Conservation (phyloP, 2,797 vertebrate genomes). For the Enteromius treurensis region DNA sequence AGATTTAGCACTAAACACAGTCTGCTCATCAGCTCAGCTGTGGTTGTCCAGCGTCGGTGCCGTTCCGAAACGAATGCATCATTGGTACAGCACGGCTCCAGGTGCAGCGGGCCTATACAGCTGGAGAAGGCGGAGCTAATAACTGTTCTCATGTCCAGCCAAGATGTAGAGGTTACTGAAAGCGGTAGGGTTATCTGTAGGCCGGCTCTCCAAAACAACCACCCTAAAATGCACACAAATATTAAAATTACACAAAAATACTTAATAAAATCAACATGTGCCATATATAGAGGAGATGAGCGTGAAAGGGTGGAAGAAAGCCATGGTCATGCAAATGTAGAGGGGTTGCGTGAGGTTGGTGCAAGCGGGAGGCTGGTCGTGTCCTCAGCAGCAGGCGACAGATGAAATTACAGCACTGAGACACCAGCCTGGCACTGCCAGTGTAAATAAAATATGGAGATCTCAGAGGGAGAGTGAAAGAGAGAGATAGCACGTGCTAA, state of each 20-base stretch:
- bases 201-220: slow-evolving; percentile 95
- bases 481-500: slow-evolving; percentile 21
- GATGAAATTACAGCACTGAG: slow-evolving; percentile 63
- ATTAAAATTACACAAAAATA: slow-evolving; percentile 37
- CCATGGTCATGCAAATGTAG: background rate
- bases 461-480: slow-evolving; percentile 30
- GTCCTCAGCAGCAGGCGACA: slow-evolving; percentile 61
- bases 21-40: slow-evolving; percentile 41
- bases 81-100: slow-evolving; percentile 28
- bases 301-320: background rate
- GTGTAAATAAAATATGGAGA: slow-evolving; percentile 80
- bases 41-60: slow-evolving; percentile 31
- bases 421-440: slow-evolving; percentile 77
- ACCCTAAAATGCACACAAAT: slow-evolving; percentile 77
- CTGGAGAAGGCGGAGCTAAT: slow-evolving; percentile 74
- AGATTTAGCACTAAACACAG: slow-evolving; percentile 34
- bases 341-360: slow-evolving; percentile 42
- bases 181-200: slow-evolving; percentile 92
- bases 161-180: slow-evolving; percentile 98
- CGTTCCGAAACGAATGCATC: slow-evolving; percentile 25
- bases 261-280: background rate
- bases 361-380: slow-evolving; percentile 36
- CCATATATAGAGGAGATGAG: background rate
- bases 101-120: slow-evolving; percentile 15
- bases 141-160: slow-evolving; percentile 98